Evolutionary conservation across 2,888 invertebrate species (phyloP).

Genomic region (Taphrorychus bicolor): DNA sequence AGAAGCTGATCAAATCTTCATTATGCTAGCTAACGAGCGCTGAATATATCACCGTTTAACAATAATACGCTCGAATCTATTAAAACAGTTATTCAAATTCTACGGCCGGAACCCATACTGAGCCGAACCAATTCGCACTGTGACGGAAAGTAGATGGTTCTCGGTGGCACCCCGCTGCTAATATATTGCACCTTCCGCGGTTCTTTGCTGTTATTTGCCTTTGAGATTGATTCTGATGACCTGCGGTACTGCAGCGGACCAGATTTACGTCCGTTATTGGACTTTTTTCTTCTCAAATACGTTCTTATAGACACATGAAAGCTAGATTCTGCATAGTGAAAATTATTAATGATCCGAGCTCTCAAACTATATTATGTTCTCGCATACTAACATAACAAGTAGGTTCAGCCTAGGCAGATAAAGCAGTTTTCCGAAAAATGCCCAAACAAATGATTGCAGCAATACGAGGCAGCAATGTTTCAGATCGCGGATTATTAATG

Average conservation of each 20-base stretch:
- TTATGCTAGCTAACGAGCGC: slow-evolving; percentile 23
- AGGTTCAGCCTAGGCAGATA: slow-evolving; percentile 33
- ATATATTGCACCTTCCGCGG: slow-evolving; percentile 39
- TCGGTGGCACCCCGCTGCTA: slow-evolving; percentile 36
- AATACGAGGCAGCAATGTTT: slow-evolving; percentile 41
- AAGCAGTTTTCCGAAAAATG: slow-evolving; percentile 33
- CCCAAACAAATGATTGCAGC: slow-evolving; percentile 38
- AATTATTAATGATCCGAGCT: slow-evolving; percentile 24
- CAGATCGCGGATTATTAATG: slow-evolving; percentile 50
- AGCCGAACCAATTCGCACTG: slow-evolving; percentile 41
- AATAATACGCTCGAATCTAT: slow-evolving; percentile 30
- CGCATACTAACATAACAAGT: slow-evolving; percentile 32
- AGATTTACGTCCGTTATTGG: not conserved
- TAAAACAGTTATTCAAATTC: slow-evolving; percentile 41
- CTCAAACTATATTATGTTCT: slow-evolving; percentile 31
- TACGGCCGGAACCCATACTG: slow-evolving; percentile 38
- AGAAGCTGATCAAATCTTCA: slow-evolving; percentile 13
- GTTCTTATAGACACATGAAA: not conserved
- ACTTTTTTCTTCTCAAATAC: not conserved
- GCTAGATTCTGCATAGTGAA: not conserved
- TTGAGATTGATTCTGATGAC: slow-evolving; percentile 32
- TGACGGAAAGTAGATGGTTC: slow-evolving; percentile 41
- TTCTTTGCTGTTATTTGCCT: slow-evolving; percentile 34
- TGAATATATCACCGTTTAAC: slow-evolving; percentile 34
- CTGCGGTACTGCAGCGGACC: slow-evolving; percentile 11